Evolutionary conservation across 2,113 vertebrate species (phyloP).

Genomic region (Eulemur macaco): DNA sequence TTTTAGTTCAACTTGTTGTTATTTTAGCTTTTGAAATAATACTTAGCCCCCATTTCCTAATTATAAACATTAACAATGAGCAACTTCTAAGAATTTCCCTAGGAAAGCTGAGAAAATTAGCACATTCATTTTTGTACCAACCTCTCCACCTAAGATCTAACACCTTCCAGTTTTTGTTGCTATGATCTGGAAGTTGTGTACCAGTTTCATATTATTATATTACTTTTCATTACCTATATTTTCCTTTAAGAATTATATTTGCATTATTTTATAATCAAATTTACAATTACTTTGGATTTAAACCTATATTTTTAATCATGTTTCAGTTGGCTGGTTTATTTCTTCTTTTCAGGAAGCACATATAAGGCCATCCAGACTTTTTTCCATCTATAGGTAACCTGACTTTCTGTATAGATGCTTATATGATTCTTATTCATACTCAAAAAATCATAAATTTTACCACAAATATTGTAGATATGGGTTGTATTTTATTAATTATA

Average conservation of each 20-base stretch:
- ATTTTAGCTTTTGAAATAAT: conserved; percentile 19
- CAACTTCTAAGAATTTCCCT: not conserved
- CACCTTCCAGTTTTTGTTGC: not conserved
- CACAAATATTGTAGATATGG: not conserved
- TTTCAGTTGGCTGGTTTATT: not conserved
- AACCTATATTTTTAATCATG: not conserved
- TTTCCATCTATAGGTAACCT: not conserved
- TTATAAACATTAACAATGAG: conserved; percentile 16
- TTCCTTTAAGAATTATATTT: not conserved
- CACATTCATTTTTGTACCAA: not conserved
- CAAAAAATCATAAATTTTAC: not conserved
- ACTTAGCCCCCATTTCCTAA: not conserved
- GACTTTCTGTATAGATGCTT: not conserved
- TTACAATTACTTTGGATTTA: conserved; percentile 22
- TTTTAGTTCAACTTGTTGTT: not conserved
- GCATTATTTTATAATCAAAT: not conserved
- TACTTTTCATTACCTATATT: not conserved
- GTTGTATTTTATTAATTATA: not conserved
- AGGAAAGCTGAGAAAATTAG: not conserved
- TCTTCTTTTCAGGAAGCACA: not conserved
- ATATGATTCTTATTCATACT: not conserved
- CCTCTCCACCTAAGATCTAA: not conserved
- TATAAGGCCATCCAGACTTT: not conserved
- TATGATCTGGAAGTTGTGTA: conserved; percentile 14
- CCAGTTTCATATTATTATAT: not conserved